These are phyloP conservation scores for Mus spretus DNA, from an alignment of 2,797 vertebrate genomes.

Conservation along the genomic window DNA sequence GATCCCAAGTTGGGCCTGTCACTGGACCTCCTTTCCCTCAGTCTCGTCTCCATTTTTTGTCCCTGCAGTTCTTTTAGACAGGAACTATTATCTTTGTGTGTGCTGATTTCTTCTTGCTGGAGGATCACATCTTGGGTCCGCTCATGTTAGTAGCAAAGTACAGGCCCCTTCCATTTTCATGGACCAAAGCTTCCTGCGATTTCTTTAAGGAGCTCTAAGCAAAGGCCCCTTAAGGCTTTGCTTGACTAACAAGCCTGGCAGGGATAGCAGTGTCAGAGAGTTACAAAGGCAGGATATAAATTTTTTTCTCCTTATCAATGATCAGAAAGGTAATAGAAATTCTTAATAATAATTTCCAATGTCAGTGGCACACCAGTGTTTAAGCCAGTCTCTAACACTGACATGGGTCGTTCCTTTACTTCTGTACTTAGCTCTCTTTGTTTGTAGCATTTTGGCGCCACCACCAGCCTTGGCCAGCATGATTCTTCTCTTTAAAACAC, in stretches of 20 bases:
- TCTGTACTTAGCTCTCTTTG: neutral
- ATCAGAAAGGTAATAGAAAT: neutral
- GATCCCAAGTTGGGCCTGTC: neutral
- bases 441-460: neutral
- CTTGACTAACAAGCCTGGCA: neutral
- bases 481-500: slow-evolving; percentile 29
- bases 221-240: neutral
- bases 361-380: neutral
- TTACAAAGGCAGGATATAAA: neutral
- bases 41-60: neutral
- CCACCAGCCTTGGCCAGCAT: neutral
- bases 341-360: neutral
- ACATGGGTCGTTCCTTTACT: neutral
- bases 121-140: neutral
- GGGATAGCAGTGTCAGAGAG: neutral
- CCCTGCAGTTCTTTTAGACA: neutral
- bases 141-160: neutral
- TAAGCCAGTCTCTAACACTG: neutral
- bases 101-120: neutral
- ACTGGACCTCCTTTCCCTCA: neutral
- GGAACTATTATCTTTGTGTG: neutral
- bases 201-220: neutral
- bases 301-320: neutral
- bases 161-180: neutral
- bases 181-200: neutral